Conservation (phyloP, 92 coral and sea anemone genomes). For the Bergia puertoricense region DNA sequence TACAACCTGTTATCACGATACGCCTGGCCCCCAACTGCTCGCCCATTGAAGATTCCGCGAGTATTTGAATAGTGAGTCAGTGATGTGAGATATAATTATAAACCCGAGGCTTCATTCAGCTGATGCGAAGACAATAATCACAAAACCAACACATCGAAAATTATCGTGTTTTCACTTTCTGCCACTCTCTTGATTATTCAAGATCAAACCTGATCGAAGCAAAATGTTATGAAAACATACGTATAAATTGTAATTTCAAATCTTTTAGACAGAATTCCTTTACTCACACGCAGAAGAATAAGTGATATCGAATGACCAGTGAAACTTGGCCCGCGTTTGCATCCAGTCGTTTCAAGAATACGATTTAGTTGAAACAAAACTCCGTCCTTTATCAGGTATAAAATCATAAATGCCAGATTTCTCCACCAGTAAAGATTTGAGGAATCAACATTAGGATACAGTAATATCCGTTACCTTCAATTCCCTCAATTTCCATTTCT, state of each 20-base stretch:
- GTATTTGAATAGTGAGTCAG: constrained; percentile 10
- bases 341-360: background rate
- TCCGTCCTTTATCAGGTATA: background rate
- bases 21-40: background rate
- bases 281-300: background rate
- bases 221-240: constrained; percentile 1
- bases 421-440: background rate
- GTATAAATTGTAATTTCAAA: background rate
- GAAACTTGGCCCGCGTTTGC: background rate
- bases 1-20: background rate
- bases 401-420: background rate
- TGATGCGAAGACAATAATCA: constrained; percentile 16
- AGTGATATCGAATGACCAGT: constrained; percentile 8
- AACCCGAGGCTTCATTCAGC: constrained; percentile 27
- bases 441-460: background rate
- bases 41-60: constrained; percentile 10
- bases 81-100: background rate
- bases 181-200: background rate
- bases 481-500: constrained; percentile 27
- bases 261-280: background rate
- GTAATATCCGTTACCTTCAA: constrained; percentile 21
- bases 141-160: background rate
- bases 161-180: background rate
- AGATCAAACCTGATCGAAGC: background rate
- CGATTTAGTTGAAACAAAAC: background rate